Base-by-base conservation (phyloP, 1,140 invertebrate genomes). In the Bombus affinis region DNA sequence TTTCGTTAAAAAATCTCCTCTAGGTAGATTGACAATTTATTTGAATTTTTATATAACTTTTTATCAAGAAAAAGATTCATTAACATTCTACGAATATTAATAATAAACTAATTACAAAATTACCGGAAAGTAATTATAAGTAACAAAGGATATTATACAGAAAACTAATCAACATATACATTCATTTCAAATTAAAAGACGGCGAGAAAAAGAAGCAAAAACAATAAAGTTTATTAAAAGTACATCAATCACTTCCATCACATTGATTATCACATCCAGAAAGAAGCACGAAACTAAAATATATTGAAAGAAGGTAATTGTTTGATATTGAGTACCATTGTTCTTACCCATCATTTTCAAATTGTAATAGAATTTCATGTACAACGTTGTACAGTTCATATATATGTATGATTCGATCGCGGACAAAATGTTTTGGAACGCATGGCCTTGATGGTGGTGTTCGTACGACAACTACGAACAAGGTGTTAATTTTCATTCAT, bases 401-500 rank as follows among this genome's bases (percentile, higher is more conserved):
- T 47, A 1, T 47, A 47, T 47, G 15, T 47, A 47, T 47, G 15
- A 6, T 18, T 47, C 15, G 5, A 47, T 62, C 10, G 12, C 28
- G 25, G 59, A 28, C 59, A 28, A 65, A 65, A 13, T 15, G n/a
- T 65, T 66, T 66, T 2, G 65, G 15, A n/a, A 32, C 65, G n/a
- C n/a, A 12, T n/a, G n/a, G 68, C 9, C 15, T 12, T 53, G 47
- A 6, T 53, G 47, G 1, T 22, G 18, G 47, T 53, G 47, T 37
- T 39, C 13, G 28, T 12, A 68, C 13, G 18, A 32, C 25, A n/a
- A 32, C 35, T 37, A 47, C 37, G 25, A 37, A 28, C 35, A n/a
- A 59, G n/a, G 35, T 78, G 66, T 80, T 73, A n/a, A 80, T 78
- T 44, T 72, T 65, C 57, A 73, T 85, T 65, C 80, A 72, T 85